Base-by-base conservation (phyloP, 2,797 vertebrate species). In the Psittacula echo region DNA sequence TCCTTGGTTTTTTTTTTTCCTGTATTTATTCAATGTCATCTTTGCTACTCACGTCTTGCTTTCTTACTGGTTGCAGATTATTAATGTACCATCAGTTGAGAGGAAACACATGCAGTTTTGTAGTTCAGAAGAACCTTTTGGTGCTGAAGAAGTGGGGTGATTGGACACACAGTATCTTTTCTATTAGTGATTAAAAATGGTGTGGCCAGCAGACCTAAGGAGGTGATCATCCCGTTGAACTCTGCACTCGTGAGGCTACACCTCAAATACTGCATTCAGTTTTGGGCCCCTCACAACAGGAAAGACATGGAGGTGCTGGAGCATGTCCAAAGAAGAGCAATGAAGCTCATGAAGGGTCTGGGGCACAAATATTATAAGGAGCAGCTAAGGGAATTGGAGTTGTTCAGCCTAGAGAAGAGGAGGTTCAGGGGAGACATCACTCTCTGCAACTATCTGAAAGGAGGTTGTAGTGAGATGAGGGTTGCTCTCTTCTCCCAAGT, bases 321-420 rank as follows among this genome's bases (percentile, higher is more conserved):
- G 4, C 1, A 0, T 13, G 4, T 81, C 48, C 13, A 32, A 12
- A 77, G 50, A 54, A 85, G 22, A 37, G 27, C 15, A 53, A 0
- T 0, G 2, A 73, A 88, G 27, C 8, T 91, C 7, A 7, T 51
- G n/a, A 58, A 39, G 20, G 17, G 17, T 27, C 48, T 89, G 44
- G 44, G 67, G 26, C 32, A 50, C n/a, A 50, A 72, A 16, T 67
- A 8, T 50, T 41, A 1, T 0, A 6, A 51, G 39, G 22, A 68
- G 23, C 4, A 8, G 23, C 44, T 77, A 54, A n/a, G 10, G 30
- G 24, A 62, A 6, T 30, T 85, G 60, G 5, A 14, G 5, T 23
- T 81, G 8, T 34, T 73, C 8, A 64, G 13, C 6, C 12, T 51
- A 26, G 23, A 56, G 30, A 66, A 61, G 29, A 75, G 42, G n/a